Evolutionary conservation across 2,113 vertebrate genomes (phyloP).

Genomic region (Eurypyga helias): DNA sequence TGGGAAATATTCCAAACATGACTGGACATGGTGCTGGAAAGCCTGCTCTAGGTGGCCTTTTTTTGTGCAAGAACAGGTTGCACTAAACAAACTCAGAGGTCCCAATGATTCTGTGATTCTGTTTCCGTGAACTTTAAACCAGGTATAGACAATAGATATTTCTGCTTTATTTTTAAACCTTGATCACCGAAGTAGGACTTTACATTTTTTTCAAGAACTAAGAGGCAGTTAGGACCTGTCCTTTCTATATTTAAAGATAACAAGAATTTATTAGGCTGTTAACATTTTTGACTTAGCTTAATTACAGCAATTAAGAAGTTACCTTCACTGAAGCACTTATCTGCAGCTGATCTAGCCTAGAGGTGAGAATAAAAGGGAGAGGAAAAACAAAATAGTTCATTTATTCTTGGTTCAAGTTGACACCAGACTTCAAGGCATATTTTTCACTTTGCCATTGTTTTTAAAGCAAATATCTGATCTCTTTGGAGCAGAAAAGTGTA

Average conservation of each 20-base stretch:
- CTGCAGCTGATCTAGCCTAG: constrained; percentile 9
- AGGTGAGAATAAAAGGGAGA: constrained; percentile 15
- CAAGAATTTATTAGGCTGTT: constrained; percentile 43
- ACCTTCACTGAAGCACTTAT: constrained; percentile 6
- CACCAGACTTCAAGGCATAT: background rate
- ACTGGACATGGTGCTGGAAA: background rate
- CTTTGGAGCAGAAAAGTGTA: background rate
- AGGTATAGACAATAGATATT: background rate
- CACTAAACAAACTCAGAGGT: background rate
- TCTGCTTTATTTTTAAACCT: background rate
- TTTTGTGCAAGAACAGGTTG: background rate
- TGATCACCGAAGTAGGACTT: background rate
- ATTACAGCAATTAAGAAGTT: constrained; percentile 57
- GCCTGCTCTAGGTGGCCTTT: background rate
- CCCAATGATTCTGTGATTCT: background rate
- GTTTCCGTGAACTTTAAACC: background rate
- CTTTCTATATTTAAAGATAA: constrained; percentile 3
- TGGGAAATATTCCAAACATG: background rate
- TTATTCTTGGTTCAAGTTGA: background rate
- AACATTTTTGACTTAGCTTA: constrained; percentile 50
- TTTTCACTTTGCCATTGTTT: background rate
- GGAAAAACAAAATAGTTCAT: background rate
- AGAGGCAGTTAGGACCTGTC: background rate
- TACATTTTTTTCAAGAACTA: background rate
- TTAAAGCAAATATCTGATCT: background rate